Evolutionary conservation across 2,888 invertebrate species (phyloP).

Genomic region (Rhagophthalmus giganteus): DNA sequence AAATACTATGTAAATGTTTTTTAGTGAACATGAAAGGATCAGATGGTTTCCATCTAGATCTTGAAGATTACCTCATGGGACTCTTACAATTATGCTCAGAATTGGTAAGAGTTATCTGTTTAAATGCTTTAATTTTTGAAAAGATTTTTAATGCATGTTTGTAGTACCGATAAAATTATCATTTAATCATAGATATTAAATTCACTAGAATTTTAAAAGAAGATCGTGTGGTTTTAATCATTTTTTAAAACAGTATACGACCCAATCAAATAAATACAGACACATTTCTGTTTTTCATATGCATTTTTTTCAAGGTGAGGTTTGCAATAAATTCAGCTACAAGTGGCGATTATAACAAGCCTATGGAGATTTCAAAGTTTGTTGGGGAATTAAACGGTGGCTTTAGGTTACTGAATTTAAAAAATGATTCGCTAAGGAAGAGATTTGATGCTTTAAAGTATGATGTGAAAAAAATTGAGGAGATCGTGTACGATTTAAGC

Average conservation of each 20-base stretch:
- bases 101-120: constrained; percentile 70
- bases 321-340: constrained; percentile 85
- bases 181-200: no score
- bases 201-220: constrained; percentile 4
- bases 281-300: no score
- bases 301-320: constrained; percentile 66
- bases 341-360: constrained; percentile 79
- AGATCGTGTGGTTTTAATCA: no score
- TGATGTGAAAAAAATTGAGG: constrained; percentile 92
- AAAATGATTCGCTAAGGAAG: constrained; percentile 86
- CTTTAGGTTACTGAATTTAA: constrained; percentile 85
- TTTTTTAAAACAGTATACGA: no score
- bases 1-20: constrained; percentile 36
- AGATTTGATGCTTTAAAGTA: constrained; percentile 87
- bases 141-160: no score
- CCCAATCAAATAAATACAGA: no score
- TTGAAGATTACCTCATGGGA: constrained; percentile 89
- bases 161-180: no score
- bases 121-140: no score
- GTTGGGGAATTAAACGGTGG: constrained; percentile 87
- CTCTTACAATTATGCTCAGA: constrained; percentile 81
- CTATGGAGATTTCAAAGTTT: constrained; percentile 81
- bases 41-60: constrained; percentile 84
- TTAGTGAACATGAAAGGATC: constrained; percentile 70
- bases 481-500: constrained; percentile 85